phyloP scores from a whole-genome alignment of 1,140 invertebrate species.

The Cepaea nemoralis region DNA sequence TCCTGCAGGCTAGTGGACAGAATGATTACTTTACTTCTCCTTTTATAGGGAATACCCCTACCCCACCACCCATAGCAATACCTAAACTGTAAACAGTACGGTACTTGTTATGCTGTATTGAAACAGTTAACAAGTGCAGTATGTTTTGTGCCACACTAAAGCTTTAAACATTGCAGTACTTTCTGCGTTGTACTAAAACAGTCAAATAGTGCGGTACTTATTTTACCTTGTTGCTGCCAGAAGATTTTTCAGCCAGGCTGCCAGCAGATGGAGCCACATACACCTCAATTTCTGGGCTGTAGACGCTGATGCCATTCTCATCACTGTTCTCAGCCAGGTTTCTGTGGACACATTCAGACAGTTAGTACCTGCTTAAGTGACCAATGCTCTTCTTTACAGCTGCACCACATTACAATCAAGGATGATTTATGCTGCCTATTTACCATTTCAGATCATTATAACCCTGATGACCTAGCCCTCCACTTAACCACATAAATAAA shows the following conservation, averaged over 20 bases:
- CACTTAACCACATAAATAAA: too few relatives aligned
- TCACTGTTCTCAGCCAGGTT: constrained; percentile 74
- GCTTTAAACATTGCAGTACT: too few relatives aligned
- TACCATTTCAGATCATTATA: not conserved
- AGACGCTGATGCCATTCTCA: constrained; percentile 79
- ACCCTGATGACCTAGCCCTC: too few relatives aligned
- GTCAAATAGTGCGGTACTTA: not conserved
- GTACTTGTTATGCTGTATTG: too few relatives aligned
- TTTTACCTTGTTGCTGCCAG: constrained; percentile 64
- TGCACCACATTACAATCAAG: not conserved
- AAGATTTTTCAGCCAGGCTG: constrained; percentile 73
- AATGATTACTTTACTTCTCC: too few relatives aligned
- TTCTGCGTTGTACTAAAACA: too few relatives aligned
- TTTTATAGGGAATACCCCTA: too few relatives aligned
- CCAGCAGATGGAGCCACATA: constrained; percentile 74
- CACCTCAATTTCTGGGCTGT: constrained; percentile 80
- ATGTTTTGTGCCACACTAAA: too few relatives aligned
- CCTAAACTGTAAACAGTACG: too few relatives aligned
- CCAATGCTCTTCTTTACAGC: not conserved
- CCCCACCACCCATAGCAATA: too few relatives aligned
- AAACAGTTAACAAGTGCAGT: too few relatives aligned
- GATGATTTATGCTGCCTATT: not conserved
- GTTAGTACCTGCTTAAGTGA: not conserved
- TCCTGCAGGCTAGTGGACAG: too few relatives aligned
- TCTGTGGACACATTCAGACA: not conserved